Evolutionary conservation across 2,888 invertebrate species (phyloP).

Genomic region (Cremastobaeus sp.): DNA sequence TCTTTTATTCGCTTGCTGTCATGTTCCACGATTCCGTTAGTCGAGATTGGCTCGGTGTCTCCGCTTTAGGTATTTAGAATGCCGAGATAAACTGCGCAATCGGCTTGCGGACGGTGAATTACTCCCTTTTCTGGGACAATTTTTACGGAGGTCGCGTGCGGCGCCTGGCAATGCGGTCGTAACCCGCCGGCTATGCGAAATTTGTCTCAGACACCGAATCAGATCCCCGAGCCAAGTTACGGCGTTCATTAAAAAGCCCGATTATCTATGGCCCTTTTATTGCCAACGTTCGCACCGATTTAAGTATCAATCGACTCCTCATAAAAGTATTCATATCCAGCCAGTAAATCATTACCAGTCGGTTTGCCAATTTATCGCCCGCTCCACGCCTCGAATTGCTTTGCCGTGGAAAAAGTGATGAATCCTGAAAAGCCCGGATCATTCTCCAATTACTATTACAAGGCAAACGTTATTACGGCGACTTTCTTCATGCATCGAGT

Average conservation of each 20-base stretch:
- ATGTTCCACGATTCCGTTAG: neutral
- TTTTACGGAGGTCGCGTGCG: constrained; percentile 39
- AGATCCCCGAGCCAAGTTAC: constrained; percentile 33
- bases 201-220: constrained; percentile 30
- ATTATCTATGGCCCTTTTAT: constrained; percentile 30
- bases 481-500: no score
- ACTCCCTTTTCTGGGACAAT: constrained; percentile 33
- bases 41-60: no score
- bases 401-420: no score
- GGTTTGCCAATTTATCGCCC: constrained; percentile 4
- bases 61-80: no score
- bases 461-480: no score
- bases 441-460: no score
- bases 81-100: constrained; percentile 17
- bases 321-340: constrained; percentile 25
- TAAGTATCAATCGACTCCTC: constrained; percentile 40
- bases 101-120: constrained; percentile 26
- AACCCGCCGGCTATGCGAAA: constrained; percentile 43
- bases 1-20: no score
- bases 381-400: no score
- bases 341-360: constrained; percentile 14
- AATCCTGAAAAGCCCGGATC: no score
- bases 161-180: constrained; percentile 23
- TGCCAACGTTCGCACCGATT: constrained; percentile 28
- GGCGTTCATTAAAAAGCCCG: constrained; percentile 42